phyloP scores from a whole-genome alignment of 2,797 vertebrate genomes.

The Cryptoblepharus egeriae region DNA sequence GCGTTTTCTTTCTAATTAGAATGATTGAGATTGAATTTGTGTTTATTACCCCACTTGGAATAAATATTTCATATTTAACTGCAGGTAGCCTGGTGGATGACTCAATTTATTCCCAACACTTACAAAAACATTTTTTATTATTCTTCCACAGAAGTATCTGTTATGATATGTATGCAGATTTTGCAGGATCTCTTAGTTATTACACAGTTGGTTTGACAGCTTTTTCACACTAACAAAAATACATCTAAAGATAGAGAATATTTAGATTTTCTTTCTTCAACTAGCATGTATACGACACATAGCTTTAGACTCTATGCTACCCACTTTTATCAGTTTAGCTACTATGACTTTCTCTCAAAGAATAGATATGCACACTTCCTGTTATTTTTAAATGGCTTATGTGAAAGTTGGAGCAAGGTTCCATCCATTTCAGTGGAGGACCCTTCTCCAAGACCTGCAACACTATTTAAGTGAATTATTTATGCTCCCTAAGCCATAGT shows the following conservation, averaged over 20 bases:
- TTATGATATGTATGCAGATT: background rate
- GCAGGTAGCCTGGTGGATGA: slow-evolving; percentile 45
- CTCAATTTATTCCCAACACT: slow-evolving; percentile 27
- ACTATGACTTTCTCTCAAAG: background rate
- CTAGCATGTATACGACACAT: background rate
- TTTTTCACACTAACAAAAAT: background rate
- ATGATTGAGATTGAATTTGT: slow-evolving; percentile 44
- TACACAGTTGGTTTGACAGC: background rate
- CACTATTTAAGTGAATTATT: background rate
- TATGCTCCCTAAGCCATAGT: background rate
- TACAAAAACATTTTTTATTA: slow-evolving; percentile 29
- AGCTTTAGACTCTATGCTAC: background rate
- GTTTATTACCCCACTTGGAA: slow-evolving; percentile 46
- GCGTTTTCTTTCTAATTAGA: slow-evolving; percentile 58
- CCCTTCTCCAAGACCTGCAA: background rate
- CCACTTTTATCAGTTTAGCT: background rate
- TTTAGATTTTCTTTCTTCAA: background rate
- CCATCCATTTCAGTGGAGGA: background rate
- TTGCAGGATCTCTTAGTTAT: background rate
- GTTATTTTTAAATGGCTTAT: background rate
- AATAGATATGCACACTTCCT: background rate
- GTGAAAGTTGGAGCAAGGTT: no score
- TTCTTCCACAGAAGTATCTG: background rate
- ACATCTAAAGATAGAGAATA: background rate
- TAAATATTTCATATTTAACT: slow-evolving; percentile 61